Base-by-base conservation (phyloP, 2,797 vertebrate species). In the Neosilurus hyrtlii region DNA sequence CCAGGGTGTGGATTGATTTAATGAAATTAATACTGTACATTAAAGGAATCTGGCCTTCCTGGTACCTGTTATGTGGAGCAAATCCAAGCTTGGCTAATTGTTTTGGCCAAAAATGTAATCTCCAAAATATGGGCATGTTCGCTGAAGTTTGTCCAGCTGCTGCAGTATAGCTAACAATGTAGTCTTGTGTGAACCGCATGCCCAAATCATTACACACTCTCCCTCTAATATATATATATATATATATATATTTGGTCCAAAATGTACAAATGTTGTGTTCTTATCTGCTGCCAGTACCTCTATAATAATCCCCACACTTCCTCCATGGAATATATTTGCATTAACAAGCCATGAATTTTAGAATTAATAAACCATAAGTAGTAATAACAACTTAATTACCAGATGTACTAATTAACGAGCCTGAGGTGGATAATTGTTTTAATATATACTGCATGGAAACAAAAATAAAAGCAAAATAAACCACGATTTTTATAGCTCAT, bases 261-360 rank as follows among this genome's bases (percentile, higher is more conserved):
- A 67, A 37, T 67, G 9, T 20, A 10, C 66, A 37, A 35, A 8
- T 15, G 20, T 68, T 68, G 30, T 66, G 26, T 35, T 66, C 15
- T 9, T 35, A 35, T 18, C 1, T 9, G 30, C 24, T 63, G 63
- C 63, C 37, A 43, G 37, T 16, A 30, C 14, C 15, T 30, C 26
- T 66, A 35, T 26, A 66, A 10, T 35, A 3, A 66, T 66, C 16
- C 30, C 26, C 16, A 26, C 2, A 35, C 12, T 35, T 37, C 1
- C 65, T 67, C 26, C 26, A 24, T 66, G 63, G 63, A 66, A 35
- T 66, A 35, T 65, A 15, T 26, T 30, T 16, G 30, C 30, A 35
- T 66, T 18, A 66, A 66, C 65, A 20, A 67, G 24, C 65, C 65
- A 67, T 67, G 65, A 20, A 67, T 37, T 67, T 67, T 8, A 67